Conservation (phyloP, 2,888 invertebrate species). For the Melieria picta region DNA sequence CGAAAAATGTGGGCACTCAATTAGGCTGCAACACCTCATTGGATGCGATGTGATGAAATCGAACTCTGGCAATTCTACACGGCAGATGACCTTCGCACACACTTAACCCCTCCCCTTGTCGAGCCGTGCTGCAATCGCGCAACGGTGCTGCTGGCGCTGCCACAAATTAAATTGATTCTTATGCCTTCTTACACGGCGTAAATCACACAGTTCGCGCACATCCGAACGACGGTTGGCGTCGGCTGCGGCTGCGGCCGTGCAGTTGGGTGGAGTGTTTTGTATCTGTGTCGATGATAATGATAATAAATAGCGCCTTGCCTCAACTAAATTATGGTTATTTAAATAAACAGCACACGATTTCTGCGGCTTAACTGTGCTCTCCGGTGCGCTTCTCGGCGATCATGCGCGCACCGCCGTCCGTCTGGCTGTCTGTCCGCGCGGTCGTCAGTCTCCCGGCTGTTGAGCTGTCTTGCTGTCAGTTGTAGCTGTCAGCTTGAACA, state of each 20-base stretch:
- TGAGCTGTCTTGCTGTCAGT: background rate
- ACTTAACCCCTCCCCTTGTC: too few species aligned
- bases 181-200: slow-evolving; percentile 49
- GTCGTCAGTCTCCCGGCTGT: too few species aligned
- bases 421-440: background rate
- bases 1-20: too few species aligned
- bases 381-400: slow-evolving; percentile 37
- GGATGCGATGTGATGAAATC: too few species aligned
- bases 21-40: too few species aligned
- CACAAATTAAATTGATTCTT: slow-evolving; percentile 59
- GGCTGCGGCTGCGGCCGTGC: background rate
- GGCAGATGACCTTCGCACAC: too few species aligned
- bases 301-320: slow-evolving; percentile 56
- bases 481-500: slow-evolving; percentile 22
- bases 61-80: too few species aligned
- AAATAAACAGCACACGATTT: slow-evolving; percentile 66
- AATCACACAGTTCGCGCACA: slow-evolving; percentile 44
- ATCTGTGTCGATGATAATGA: slow-evolving; percentile 39
- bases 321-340: slow-evolving; percentile 64
- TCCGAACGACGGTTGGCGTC: background rate
- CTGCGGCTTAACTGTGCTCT: slow-evolving; percentile 55
- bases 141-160: slow-evolving; percentile 8
- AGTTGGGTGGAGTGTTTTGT: slow-evolving; percentile 2
- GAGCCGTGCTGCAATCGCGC: too few species aligned
- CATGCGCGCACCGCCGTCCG: slow-evolving; percentile 15